These are phyloP conservation scores for Podocnemis expansa DNA, from an alignment of 2,113 vertebrate genomes.

Conservation along the genomic window DNA sequence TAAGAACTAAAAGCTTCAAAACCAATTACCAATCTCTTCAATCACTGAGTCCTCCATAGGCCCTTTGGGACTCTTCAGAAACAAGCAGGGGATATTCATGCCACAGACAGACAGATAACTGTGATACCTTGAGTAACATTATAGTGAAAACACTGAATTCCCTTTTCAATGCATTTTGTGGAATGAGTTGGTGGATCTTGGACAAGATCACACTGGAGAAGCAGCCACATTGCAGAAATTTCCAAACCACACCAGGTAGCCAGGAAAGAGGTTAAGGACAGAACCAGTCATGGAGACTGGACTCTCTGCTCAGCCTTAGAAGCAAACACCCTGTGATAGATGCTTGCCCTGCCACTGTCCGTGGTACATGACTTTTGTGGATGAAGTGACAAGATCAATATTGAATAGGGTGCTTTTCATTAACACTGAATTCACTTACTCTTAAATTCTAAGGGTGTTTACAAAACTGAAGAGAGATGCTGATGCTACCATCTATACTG, in stretches of 20 bases:
- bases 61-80: background rate
- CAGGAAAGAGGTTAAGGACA: background rate
- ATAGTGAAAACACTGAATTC: background rate
- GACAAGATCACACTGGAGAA: background rate
- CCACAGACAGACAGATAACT: background rate
- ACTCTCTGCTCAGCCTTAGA: background rate
- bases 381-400: background rate
- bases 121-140: background rate
- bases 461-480: background rate
- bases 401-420: background rate
- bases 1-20: background rate
- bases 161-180: background rate
- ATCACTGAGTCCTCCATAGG: background rate
- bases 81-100: background rate
- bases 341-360: background rate
- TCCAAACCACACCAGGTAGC: background rate
- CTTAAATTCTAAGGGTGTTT: background rate
- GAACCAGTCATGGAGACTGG: background rate
- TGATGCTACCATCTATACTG: background rate
- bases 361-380: background rate
- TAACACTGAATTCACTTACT: background rate
- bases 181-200: background rate
- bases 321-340: background rate
- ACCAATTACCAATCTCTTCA: background rate
- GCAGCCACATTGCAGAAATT: background rate